Base-by-base conservation (phyloP, 2,113 vertebrate genomes). In the Glaucidium brasilianum region DNA sequence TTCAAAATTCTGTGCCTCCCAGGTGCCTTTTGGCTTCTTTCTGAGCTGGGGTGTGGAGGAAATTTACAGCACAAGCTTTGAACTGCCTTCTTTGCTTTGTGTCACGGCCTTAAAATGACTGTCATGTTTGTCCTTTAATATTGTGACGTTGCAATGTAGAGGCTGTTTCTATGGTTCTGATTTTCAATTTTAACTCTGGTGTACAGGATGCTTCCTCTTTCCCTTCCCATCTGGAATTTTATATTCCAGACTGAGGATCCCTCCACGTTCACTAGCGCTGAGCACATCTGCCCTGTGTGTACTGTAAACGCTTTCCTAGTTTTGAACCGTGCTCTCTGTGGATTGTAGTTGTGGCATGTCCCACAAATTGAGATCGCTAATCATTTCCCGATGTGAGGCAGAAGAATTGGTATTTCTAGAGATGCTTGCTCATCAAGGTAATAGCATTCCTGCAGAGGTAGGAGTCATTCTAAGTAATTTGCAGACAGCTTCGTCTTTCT, bases 1-100 rank as follows among this genome's bases (percentile, higher is more conserved):
- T 74, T 92, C 47, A 71, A 80, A 85, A 50, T 59, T 67, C 82
- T 34, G 53, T 90, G 90, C 92, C 90, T 96, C 90, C 92, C 93
- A 49, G 85, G 82, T 90, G 82, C 92, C 79, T 93, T 90, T 43
- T 47, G 90, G 94, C 90, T 86, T 79, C 93, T 85, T 56, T 43
- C 66, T 66, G 88, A 63, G 72, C 94, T 67, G 88, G 79, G 93
- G 39, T 21, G 58, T 68, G 85, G 82, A 90, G 45, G 92, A 82
- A 76, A 50, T 29, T 29, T 7, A 3, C 74, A 88, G 92, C 81
- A 53, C 1, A 5, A 79, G 88, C 96, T 96, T 92, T 74, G 92
- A 93, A 50, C 94, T 89, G 90, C 83, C 19, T 6, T 30, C 84
- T 90, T 85, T 26, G 72, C 91, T 94, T 72, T 22, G 93, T 90